A percentile compares a stretch with the other conserved stretches of the same genome.
These are phyloP conservation scores for Actinemys pallida DNA, from an alignment of 2,113 vertebrate species.

Conservation along the genomic window DNA sequence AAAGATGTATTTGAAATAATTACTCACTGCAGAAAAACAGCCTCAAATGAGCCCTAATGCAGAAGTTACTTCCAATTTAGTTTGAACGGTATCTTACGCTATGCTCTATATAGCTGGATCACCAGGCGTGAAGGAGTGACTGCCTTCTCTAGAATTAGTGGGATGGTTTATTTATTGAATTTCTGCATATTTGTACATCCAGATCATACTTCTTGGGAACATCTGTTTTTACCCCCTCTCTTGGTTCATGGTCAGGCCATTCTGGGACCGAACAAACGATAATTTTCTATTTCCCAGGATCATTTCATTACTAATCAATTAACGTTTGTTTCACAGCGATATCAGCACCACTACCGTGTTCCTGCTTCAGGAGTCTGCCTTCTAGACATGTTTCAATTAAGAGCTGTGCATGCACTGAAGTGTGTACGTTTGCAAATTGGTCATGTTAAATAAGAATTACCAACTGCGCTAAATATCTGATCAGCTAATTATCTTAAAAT, in stretches of 20 bases:
- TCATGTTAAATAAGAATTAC: slow-evolving; percentile 36
- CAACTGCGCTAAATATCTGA: neutral
- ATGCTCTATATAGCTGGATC: fast-evolving
- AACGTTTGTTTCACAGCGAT: fast-evolving
- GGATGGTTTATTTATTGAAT: fast-evolving
- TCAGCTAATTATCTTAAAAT: slow-evolving; percentile 50
- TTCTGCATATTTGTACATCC: neutral
- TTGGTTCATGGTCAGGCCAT: neutral
- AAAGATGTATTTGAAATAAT: slow-evolving; percentile 41
- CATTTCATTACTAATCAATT: neutral
- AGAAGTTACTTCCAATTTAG: slow-evolving; percentile 33
- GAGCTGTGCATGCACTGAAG: neutral
- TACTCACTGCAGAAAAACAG: neutral
- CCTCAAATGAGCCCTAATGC: slow-evolving; percentile 17
- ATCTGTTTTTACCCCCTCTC: neutral
- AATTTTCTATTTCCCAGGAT: neutral
- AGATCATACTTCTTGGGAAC: neutral
- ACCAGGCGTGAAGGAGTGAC: fast-evolving
- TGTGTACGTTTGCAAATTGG: slow-evolving; percentile 15
- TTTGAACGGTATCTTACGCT: neutral
- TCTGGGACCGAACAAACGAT: neutral
- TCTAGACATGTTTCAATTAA: fast-evolving
- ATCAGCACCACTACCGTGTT: fast-evolving
- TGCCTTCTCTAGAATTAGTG: neutral
- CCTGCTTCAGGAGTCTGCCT: neutral